phyloP scores from a whole-genome alignment of 2,888 invertebrate genomes.

The Xylota sylvarum region DNA sequence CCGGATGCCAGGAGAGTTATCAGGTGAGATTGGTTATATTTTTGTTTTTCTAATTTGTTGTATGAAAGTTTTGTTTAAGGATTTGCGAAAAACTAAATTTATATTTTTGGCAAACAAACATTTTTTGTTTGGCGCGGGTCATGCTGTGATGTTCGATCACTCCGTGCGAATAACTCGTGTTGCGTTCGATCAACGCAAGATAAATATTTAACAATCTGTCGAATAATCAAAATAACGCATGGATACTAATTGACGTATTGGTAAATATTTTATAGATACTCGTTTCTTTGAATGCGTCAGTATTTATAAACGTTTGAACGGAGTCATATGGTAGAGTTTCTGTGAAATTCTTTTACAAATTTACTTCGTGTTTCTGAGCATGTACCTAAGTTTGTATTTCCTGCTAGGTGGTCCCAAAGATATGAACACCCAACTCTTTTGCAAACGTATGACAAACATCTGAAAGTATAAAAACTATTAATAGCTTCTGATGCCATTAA shows the following conservation, averaged over 20 bases:
- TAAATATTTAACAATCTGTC: slow-evolving; percentile 17
- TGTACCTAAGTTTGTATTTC: too few relatives aligned
- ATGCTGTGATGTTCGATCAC: slow-evolving; percentile 13
- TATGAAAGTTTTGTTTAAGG: slow-evolving; percentile 37
- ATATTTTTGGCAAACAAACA: slow-evolving; percentile 69
- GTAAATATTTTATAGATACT: background rate
- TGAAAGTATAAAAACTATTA: too few relatives aligned
- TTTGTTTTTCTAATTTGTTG: slow-evolving; percentile 81
- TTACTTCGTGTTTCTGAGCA: too few relatives aligned
- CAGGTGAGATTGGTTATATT: slow-evolving; percentile 83
- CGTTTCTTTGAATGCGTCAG: background rate
- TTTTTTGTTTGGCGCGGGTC: background rate
- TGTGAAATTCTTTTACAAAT: background rate
- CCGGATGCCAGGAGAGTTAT: slow-evolving; percentile 84
- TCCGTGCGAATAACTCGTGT: background rate
- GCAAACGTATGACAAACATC: too few relatives aligned
- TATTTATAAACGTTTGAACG: background rate
- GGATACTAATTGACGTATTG: background rate
- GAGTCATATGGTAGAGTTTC: background rate
- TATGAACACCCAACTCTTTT: too few relatives aligned
- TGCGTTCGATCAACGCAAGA: background rate
- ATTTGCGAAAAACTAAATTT: slow-evolving; percentile 6
- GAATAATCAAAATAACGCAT: slow-evolving; percentile 4
- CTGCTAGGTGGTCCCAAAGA: too few relatives aligned
- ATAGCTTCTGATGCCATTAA: too few relatives aligned